Base-by-base conservation (phyloP, 2,888 invertebrate genomes). In the Pristionchus fissidentatus region DNA sequence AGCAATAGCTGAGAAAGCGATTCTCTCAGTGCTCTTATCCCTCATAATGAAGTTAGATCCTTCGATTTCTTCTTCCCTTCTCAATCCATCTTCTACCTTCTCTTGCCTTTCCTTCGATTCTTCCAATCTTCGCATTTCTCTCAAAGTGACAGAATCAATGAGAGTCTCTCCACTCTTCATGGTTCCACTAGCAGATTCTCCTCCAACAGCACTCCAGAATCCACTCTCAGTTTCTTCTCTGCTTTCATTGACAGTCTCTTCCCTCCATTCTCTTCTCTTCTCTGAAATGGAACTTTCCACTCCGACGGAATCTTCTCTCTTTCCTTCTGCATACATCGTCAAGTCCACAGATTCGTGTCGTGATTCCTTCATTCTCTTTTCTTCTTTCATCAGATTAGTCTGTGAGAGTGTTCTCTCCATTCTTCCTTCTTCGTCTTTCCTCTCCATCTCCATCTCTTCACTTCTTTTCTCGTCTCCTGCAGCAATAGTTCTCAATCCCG, bases 181-280 rank as follows among this genome's bases (percentile, higher is more conserved):
- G 1, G 26, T 66, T 32, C 46, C 55, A 46, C 32, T 49, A 13
- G 43, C 32, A 10, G 46, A 52, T 49, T 81, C 81, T 32, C n/a
- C 81, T 46, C 55, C 81, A n/a, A 81, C 35, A 66, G 81, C 46
- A 66, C 81, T 81, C 81, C 81, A 81, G 66, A 81, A 81, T 49
- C 81, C 81, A 66, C 81, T 81, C 32, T 81, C 81, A 81, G 29
- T 81, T 46, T 62, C 81, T 66, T 81, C 81, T 32, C n/a, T 43
- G 22, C 35, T 46, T 19, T 81, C 81, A 55, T 35, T 29, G 3
- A 57, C 19, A 19, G 13, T 29, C 22, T 8, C 26, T 46, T 79
- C 79, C 29, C n/a, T n/a, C 38, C 41, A 38, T 38, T 79, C 79
- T 57, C 57, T 79, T 41, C 57, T 79, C 55, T 38, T 46, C 38